Base-by-base conservation (phyloP, 2,797 vertebrate genomes). In the Notolepis coatsorum region DNA sequence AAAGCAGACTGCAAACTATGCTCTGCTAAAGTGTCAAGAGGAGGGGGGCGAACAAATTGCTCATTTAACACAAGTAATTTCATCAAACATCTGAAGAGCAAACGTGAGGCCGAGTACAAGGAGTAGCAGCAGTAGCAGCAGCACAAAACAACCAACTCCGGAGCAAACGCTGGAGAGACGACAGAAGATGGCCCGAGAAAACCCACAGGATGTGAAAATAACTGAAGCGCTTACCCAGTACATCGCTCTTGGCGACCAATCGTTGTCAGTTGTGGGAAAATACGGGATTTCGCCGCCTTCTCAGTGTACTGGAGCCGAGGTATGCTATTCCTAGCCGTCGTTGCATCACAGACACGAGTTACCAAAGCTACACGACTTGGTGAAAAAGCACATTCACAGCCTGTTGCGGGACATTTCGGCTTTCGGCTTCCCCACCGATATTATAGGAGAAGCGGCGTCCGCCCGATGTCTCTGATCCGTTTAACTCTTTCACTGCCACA, bases 271-370 rank as follows among this genome's bases (percentile, higher is more conserved):
- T 56, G 59, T 62, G n/a, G 13, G 66, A 51, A 31, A 56, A 62
- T 49, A 27, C 13, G 13, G 28, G 43, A 39, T 62, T 50, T 56
- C 12, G 38, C 13, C 42, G 13, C 49, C 43, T 68, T 28, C 51
- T 68, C 15, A 46, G 27, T 39, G 15, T 18, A 7, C 20, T 63
- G 24, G 47, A 51, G 59, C 59, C 59, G 4, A 45, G 24, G 7
- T 71, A 71, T 54, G 49, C 59, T n/a, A 47, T 30, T 42, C 54
- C 35, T 21, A 71, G 50, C 21, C 31, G 47, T 48, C 65, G 39
- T 33, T 35, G 61, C 24, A 51, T 54, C 41, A 61, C 57, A 47
- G 18, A 54, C n/a, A 47, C 47, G 3, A 20, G 20, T 38, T 58
- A 37, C 28, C 54, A 7, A 65, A 61, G 30, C 5, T 47, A 7